Evolutionary conservation across 1,140 invertebrate genomes (phyloP).

Genomic region (Heliconius hermathena): DNA sequence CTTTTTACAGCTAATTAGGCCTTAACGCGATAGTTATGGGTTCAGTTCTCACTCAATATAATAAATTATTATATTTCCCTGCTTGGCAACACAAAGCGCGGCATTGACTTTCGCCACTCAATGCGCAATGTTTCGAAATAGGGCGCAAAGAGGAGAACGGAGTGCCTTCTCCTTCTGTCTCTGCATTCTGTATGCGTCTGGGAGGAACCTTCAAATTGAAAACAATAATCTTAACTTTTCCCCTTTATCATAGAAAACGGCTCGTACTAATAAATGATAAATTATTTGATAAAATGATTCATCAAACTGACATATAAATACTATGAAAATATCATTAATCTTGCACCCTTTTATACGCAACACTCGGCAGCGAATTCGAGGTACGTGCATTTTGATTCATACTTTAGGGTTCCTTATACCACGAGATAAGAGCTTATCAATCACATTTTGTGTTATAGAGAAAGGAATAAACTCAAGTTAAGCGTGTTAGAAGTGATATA

Average conservation of each 20-base stretch:
- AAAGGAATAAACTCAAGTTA: conserved; percentile 20
- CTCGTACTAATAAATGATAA: neutral
- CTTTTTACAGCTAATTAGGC: no score
- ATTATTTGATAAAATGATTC: conserved; percentile 5
- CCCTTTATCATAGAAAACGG: neutral
- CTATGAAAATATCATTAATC: conserved; percentile 39
- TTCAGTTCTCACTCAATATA: no score
- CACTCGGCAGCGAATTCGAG: conserved; percentile 46
- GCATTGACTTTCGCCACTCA: no score
- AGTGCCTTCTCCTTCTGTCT: no score
- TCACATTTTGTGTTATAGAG: conserved; percentile 70
- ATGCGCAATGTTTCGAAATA: no score
- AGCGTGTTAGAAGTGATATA: neutral
- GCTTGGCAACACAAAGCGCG: no score
- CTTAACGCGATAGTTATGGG: no score
- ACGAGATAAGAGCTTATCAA: conserved; percentile 68
- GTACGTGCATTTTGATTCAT: conserved; percentile 59
- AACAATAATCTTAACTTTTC: no score
- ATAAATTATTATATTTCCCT: no score
- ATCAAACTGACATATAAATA: neutral
- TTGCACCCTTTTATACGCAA: conserved; percentile 34
- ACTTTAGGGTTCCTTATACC: conserved; percentile 60
- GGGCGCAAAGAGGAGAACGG: no score
- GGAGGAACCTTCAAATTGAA: no score
- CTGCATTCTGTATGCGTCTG: no score